Base-by-base conservation (phyloP, 1,140 invertebrate species). In the Chelonus insularis region DNA sequence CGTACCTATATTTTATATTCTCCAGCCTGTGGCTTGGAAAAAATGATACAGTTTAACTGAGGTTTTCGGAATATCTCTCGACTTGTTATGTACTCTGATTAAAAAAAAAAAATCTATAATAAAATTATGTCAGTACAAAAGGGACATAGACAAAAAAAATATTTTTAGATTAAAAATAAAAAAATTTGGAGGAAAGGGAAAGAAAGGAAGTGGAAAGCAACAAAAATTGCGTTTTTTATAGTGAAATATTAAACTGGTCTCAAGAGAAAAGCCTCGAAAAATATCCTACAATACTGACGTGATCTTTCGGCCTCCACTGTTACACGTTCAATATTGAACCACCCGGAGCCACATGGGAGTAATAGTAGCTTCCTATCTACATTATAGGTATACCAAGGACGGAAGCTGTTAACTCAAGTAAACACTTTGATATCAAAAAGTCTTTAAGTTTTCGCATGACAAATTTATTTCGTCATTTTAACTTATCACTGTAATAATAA, bases 301-400 rank as follows among this genome's bases (percentile, higher is more conserved):
- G 25, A 29, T 29, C 7, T 29, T 29, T 7, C 14, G 7, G 41
- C 41, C 16, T 43, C 16, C 16, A 43, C 12, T 18, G 41, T 43
- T 52, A 54, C 58, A 34, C 37, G 14, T 60, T 60, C 58, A 45
- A 60, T 54, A 60, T 54, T 60, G 50, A 54, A 47, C 32, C 43
- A 12, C 45, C 34, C 16, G 14, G 11, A 29, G 3, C 32, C 14
- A 8, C 57, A 50, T 11, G 21, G 25, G 47, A 50, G 11, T 9
- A 23, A 50, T 23, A 23, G 21, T 50, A 50, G 47, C 47, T 23
- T 50, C 14, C 11, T 20, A 21, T 23, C 21, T 11, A 21, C 36
- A 11, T 11, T 39, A 39, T 12, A 39, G n/a, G n/a, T n/a, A n/a
- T n/a, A n/a, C n/a, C n/a, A n/a, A n/a, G n/a, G n/a, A n/a, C n/a